Conservation (phyloP, 1,140 invertebrate genomes). For the Achroia grisella region DNA sequence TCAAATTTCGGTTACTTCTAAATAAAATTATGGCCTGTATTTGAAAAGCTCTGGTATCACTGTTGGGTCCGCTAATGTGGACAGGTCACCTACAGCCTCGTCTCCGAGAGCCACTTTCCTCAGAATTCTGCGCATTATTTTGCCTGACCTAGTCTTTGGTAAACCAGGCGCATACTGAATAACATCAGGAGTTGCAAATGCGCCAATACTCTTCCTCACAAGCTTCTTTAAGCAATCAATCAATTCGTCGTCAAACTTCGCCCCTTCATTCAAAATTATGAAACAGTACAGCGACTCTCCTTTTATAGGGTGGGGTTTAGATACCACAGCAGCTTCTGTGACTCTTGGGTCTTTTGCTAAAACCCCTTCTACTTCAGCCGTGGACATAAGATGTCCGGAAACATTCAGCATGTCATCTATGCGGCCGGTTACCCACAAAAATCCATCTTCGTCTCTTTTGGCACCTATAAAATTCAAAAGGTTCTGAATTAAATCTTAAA, state of each 20-base stretch:
- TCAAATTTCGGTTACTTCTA: no score
- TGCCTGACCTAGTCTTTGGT: conserved; percentile 98
- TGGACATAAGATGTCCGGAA: conserved; percentile 97
- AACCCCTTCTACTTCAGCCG: conserved; percentile 95
- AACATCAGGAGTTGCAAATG: conserved; percentile 96
- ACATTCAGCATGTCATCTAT: conserved; percentile 99
- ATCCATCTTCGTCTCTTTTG: conserved; percentile 92
- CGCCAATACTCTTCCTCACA: conserved; percentile 94
- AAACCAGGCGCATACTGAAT: conserved; percentile 93
- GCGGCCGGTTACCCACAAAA: conserved; percentile 97
- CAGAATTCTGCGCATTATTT: conserved; percentile 97
- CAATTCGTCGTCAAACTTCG: conserved; percentile 80
- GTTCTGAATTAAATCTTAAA: no score
- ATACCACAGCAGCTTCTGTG: conserved; percentile 96
- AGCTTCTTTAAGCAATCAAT: conserved; percentile 84
- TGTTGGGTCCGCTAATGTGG: conserved; percentile 91
- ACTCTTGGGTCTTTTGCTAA: conserved; percentile 88
- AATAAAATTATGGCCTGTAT: conserved; percentile 72
- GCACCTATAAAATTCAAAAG: conserved; percentile 82
- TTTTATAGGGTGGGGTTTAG: conserved; percentile 93
- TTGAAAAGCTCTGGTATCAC: conserved; percentile 88
- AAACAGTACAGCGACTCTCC: conserved; percentile 98
- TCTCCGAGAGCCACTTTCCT: conserved; percentile 94
- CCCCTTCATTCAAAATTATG: conserved; percentile 89
- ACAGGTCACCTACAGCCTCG: conserved; percentile 91